Evolutionary conservation across 92 coral and sea anemone species (phyloP), one percentile per base, ranked within the genome.

Genomic region (Palythoa heliodiscus): DNA sequence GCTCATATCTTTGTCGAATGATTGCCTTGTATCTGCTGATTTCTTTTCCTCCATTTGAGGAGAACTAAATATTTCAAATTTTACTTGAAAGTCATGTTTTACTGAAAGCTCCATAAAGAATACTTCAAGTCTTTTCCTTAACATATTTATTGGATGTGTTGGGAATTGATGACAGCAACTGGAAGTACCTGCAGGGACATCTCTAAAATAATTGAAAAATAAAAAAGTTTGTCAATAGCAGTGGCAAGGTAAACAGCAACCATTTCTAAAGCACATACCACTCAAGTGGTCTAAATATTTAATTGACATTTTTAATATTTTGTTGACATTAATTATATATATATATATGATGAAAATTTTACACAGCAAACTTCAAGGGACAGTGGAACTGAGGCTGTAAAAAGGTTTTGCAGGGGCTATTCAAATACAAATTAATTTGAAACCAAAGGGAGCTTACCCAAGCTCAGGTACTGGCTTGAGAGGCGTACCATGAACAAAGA

Each of bases 401-500:
- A 13, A 57, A 57, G 14, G 11, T 57, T 71, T 35, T 71, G 20
- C 10, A 15, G 20, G 6, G 10, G 1, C 16, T n/a, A 16, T 39
- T 12, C 53, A 37, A 71, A 24, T 4, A 52, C 22, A 3, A 4
- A 50, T 43, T 43, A 43, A 43, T 43, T 5, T 43, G 50, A 43
- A 43, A 43, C 50, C 50, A 25, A 20, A 4, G 20, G 20, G 16
- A 63, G 23, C 95, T 86, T 83, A 91, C 98, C 88, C 79, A 35
- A 84, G 16, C 48, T 92, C 93, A 67, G 95, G 92, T 19, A 93
- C 73, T 52, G 90, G 74, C 64, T 73, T 82, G 67, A 94, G 58
- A 7, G 91, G 93, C 10, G 70, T 77, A 29, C 99, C 96, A 87
- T 84, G 97, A 3, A 87, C 89, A 83, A 96, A 96, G 88, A 91